Evolutionary conservation across 2,113 vertebrate genomes (phyloP).

Genomic region (Nothoprocta perdicaria): DNA sequence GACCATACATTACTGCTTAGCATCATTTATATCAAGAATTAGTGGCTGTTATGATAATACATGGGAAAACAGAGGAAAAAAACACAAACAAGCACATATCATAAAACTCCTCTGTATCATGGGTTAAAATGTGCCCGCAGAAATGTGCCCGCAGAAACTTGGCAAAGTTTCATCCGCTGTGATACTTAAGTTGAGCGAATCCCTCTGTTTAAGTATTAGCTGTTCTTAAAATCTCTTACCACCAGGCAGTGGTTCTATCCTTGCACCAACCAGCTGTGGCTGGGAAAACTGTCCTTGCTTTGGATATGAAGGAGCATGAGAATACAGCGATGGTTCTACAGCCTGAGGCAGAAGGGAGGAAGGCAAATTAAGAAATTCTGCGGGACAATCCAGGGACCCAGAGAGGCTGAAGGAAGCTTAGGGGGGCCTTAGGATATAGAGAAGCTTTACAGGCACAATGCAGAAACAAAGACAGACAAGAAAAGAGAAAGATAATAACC

Average conservation of each 20-base stretch:
- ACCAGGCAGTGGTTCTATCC: neutral
- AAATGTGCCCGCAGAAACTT: slow-evolving; percentile 38
- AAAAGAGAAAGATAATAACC: neutral
- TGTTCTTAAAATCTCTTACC: neutral
- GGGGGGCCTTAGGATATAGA: neutral
- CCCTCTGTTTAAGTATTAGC: neutral
- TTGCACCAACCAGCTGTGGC: neutral
- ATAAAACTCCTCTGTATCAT: slow-evolving; percentile 3
- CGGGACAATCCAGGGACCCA: neutral
- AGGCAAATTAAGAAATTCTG: neutral
- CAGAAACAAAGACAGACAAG: slow-evolving; percentile 8
- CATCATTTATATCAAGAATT: slow-evolving; percentile 76
- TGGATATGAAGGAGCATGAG: neutral
- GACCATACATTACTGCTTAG: slow-evolving; percentile 73
- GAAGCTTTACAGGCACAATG: neutral
- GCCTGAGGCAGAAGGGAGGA: rapidly evolving
- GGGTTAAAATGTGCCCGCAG: slow-evolving; percentile 1
- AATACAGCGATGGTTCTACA: neutral
- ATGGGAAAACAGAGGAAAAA: slow-evolving; percentile 62
- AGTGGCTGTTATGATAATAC: slow-evolving; percentile 64
- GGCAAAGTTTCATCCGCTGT: neutral
- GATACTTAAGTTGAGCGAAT: neutral
- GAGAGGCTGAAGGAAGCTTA: neutral
- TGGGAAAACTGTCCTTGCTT: neutral
- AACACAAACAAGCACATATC: slow-evolving; percentile 70